Conservation (phyloP, 2,888 invertebrate species). For the Mesochorus sp. region DNA sequence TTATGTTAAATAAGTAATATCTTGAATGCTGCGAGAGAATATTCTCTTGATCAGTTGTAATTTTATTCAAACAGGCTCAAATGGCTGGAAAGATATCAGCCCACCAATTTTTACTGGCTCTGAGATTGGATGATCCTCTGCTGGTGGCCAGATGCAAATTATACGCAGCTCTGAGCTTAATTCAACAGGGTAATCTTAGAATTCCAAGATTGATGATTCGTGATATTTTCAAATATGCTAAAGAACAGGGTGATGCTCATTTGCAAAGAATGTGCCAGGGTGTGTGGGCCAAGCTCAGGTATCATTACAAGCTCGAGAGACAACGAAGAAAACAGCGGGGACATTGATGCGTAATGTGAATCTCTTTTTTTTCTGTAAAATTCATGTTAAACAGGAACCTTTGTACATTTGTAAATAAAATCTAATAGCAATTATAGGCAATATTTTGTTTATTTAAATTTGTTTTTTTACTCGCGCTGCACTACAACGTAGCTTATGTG, state of each 20-base stretch:
- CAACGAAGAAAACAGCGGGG: constrained; percentile 62
- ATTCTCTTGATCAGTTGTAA: too few species aligned
- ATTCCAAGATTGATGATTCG: constrained; percentile 86
- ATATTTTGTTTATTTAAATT: background rate
- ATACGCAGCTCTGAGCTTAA: constrained; percentile 93
- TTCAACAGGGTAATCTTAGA: constrained; percentile 90
- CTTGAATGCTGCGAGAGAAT: too few species aligned
- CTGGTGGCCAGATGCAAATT: constrained; percentile 92
- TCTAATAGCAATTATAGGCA: constrained; percentile 16
- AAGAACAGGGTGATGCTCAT: constrained; percentile 84
- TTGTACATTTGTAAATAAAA: constrained; percentile 66
- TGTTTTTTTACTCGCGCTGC: too few species aligned
- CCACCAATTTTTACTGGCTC: constrained; percentile 91
- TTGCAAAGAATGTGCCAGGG: constrained; percentile 92
- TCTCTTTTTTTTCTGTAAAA: background rate
- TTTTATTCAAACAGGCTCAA: constrained; percentile 90
- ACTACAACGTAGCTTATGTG: constrained; percentile 36
- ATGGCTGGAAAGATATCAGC: constrained; percentile 94
- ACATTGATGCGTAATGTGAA: constrained; percentile 17
- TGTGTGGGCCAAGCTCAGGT: constrained; percentile 92
- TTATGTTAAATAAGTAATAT: too few species aligned
- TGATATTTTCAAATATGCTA: constrained; percentile 83
- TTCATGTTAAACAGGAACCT: constrained; percentile 27
- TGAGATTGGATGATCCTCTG: constrained; percentile 91
- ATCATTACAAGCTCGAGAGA: constrained; percentile 80